phyloP scores from a whole-genome alignment of 2,888 invertebrate species.

The Lucinisca nassula region DNA sequence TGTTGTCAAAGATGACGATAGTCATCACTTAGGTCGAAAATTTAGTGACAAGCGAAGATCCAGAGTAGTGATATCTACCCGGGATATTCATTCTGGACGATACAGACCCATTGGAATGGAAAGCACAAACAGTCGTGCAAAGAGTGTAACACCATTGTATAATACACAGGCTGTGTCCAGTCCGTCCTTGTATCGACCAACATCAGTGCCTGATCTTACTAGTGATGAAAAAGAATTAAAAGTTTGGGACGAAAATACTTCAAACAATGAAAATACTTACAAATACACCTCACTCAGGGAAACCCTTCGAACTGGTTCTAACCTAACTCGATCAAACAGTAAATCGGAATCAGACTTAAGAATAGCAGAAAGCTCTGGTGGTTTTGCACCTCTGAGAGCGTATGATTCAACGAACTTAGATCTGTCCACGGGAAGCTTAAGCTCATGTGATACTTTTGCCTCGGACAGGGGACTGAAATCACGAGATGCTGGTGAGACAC shows the following conservation, averaged over 20 bases:
- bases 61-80: conserved; percentile 58
- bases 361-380: conserved; percentile 51
- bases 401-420: conserved; percentile 61
- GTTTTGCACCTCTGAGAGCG: conserved; percentile 43
- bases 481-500: conserved; percentile 74
- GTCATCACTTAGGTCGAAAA: conserved; percentile 19
- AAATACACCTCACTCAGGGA: conserved; percentile 71
- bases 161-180: conserved; percentile 35
- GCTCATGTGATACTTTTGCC: conserved; percentile 64
- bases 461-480: conserved; percentile 41
- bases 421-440: conserved; percentile 58
- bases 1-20: conserved; percentile 9
- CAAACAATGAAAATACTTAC: conserved; percentile 60
- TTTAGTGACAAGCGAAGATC: conserved; percentile 56
- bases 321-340: conserved; percentile 59
- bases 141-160: conserved; percentile 58
- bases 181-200: conserved; percentile 70
- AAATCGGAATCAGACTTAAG: conserved; percentile 66
- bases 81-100: conserved; percentile 66
- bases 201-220: conserved; percentile 70
- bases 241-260: conserved; percentile 61
- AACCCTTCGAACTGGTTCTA: conserved; percentile 55
- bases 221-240: conserved; percentile 66
- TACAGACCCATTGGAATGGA: conserved; percentile 32
- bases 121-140: conserved; percentile 33